These are phyloP conservation scores for Biston stratarius DNA, from an alignment of 2,888 invertebrate genomes.

Conservation along the genomic window DNA sequence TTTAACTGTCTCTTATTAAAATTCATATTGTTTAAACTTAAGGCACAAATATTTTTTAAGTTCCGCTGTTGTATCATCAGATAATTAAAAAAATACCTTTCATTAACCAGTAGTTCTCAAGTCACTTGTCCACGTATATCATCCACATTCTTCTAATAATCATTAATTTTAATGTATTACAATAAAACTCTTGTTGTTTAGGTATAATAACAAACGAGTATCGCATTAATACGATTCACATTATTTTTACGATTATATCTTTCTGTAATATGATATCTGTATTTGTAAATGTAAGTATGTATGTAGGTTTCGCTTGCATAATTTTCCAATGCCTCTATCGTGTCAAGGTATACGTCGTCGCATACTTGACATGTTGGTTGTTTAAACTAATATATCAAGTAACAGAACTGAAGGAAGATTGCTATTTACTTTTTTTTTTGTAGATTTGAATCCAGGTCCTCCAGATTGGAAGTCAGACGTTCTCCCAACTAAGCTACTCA, in stretches of 20 bases:
- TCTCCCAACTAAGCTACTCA: no score
- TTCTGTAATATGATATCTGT: constrained; percentile 41
- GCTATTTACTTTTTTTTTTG: no score
- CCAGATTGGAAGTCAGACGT: no score
- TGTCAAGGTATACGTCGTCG: constrained; percentile 11
- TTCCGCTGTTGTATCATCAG: neutral
- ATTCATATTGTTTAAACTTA: no score
- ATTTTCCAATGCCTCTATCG: constrained; percentile 1
- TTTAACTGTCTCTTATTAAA: no score
- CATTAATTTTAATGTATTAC: constrained; percentile 34
- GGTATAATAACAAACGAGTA: constrained; percentile 37
- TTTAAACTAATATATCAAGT: no score
- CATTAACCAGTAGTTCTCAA: neutral
- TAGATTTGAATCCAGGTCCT: no score
- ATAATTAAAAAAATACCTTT: neutral
- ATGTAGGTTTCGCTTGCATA: constrained; percentile 32
- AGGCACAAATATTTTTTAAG: no score
- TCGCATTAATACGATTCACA: constrained; percentile 36
- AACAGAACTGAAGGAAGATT: no score
- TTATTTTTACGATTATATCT: constrained; percentile 45
- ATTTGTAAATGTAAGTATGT: constrained; percentile 26
- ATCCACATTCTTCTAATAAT: constrained; percentile 33
- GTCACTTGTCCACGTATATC: constrained; percentile 18
- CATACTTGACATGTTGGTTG: neutral
- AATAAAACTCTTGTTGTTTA: constrained; percentile 44